Base-by-base conservation (phyloP, 2,797 vertebrate species). In the Eurystomus glaucurus region DNA sequence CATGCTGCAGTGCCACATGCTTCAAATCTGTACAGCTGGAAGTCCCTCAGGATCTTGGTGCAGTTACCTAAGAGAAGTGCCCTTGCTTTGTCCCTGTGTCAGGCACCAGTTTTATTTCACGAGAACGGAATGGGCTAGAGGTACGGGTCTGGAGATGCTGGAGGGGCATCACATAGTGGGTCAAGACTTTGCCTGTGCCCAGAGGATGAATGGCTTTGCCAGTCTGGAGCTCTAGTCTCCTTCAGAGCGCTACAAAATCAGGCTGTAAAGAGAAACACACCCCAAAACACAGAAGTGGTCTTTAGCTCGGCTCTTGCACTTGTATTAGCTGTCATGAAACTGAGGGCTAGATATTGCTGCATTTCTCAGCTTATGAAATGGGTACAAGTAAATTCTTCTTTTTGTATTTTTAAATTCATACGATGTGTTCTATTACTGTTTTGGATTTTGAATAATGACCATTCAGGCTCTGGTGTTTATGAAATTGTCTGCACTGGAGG, bases 371-470 rank as follows among this genome's bases (percentile, higher is more conserved):
- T 45, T 69, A 50, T 94, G 45, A 69, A 89, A 92, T 60, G 18
- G 9, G 31, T 85, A 74, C 46, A 37, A 51, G 33, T 88, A 80
- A 72, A n/a, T 85, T 93, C 35, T 87, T 23, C 76, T 46, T 60
- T 85, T 75, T 33, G 17, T 25, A 15, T 64, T 94, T 81, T 61
- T 91, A 19, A 74, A 90, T 43, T 39, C 20, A 3, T 78, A 83
- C 41, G 70, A 43, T 22, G 5, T 88, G 43, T 85, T 95, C 81
- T 86, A 2, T 88, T 93, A 78, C 58, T 85, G 96, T 61, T 98
- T 97, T 97, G 75, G 84, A 60, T 97, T 97, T 94, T 93, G 80
- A 92, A 68, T 96, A 96, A 91, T 90, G 82, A 83, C 86, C 9
- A 31, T 88, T 79, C 88, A 87, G 72, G 79, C 54, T 66, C 48